Evolutionary conservation across 1,140 invertebrate genomes (phyloP).

Genomic region (Musca domestica): DNA sequence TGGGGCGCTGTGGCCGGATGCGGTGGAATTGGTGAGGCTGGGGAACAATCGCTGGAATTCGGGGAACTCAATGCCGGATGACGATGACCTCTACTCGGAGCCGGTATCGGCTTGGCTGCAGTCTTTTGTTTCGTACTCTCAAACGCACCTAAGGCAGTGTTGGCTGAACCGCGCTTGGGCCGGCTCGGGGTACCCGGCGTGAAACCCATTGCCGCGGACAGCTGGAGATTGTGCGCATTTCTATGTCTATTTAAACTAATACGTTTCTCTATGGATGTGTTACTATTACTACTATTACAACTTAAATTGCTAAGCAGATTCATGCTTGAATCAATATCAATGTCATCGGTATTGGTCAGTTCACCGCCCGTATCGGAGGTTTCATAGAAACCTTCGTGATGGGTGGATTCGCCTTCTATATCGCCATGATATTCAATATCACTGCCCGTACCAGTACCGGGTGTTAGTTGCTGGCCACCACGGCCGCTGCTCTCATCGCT

Average conservation of each 20-base stretch:
- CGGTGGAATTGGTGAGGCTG: constrained; percentile 37
- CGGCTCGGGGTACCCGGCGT: background rate
- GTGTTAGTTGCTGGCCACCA: background rate
- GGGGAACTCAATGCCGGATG: constrained; percentile 44
- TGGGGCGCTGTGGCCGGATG: constrained; percentile 16
- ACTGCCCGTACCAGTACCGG: constrained; percentile 27
- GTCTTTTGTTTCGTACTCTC: constrained; percentile 42
- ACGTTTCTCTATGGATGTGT: constrained; percentile 34
- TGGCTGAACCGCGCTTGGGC: constrained; percentile 4
- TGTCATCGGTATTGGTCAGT: constrained; percentile 47
- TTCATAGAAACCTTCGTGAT: constrained; percentile 48
- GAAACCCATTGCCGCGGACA: background rate
- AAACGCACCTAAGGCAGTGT: constrained; percentile 29
- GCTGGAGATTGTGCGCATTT: constrained; percentile 26
- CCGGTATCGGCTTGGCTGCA: constrained; percentile 44
- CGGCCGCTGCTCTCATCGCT: background rate
- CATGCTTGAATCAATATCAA: constrained; percentile 47
- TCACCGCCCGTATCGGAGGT: constrained; percentile 50
- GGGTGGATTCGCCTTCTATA: constrained; percentile 39
- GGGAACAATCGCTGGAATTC: constrained; percentile 50
- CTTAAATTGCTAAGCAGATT: constrained; percentile 52
- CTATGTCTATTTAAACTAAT: constrained; percentile 26
- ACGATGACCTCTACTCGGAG: constrained; percentile 33
- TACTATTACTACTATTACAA: constrained; percentile 54
- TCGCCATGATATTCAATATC: constrained; percentile 48